These are phyloP conservation scores for Pygmarrhopalites habei DNA, from an alignment of 1,140 invertebrate genomes.

Conservation along the genomic window DNA sequence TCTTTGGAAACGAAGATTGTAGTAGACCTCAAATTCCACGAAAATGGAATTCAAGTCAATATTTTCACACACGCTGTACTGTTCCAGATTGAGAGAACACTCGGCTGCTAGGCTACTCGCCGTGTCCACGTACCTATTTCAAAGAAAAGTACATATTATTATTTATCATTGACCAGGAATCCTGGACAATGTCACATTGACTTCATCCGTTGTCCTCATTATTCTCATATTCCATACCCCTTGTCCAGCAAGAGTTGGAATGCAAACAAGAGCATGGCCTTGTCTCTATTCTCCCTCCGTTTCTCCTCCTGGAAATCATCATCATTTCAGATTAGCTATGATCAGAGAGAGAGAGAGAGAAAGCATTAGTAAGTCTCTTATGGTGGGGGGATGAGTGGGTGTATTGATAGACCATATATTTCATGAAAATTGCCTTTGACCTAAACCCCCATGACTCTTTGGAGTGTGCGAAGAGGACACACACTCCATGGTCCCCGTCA, in stretches of 20 bases:
- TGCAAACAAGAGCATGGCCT: conserved; percentile 29
- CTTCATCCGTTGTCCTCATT: no score
- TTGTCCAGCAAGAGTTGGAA: conserved; percentile 34
- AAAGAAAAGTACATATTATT: background rate
- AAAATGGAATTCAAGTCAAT: conserved; percentile 79
- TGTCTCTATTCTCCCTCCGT: conserved; percentile 29
- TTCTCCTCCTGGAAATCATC: conserved; percentile 32
- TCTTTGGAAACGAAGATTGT: conserved; percentile 74
- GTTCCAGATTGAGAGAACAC: conserved; percentile 56
- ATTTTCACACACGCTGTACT: conserved; percentile 79
- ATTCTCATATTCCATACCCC: conserved; percentile 28
- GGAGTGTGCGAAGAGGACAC: no score
- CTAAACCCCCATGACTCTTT: no score
- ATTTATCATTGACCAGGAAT: no score
- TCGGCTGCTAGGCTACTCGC: conserved; percentile 57
- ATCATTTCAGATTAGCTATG: no score
- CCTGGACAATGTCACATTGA: no score
- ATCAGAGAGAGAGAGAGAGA: no score
- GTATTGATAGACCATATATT: no score
- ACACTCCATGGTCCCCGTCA: no score
- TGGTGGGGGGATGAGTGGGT: no score
- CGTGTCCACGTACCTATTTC: conserved; percentile 51
- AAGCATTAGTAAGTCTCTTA: no score
- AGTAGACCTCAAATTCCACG: conserved; percentile 81
- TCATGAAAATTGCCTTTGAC: no score